Percentiles rank a stretch among this genome's conserved stretches.
Evolutionary conservation across 2,113 vertebrate genomes (phyloP).

Genomic region (Chionodraco myersi): DNA sequence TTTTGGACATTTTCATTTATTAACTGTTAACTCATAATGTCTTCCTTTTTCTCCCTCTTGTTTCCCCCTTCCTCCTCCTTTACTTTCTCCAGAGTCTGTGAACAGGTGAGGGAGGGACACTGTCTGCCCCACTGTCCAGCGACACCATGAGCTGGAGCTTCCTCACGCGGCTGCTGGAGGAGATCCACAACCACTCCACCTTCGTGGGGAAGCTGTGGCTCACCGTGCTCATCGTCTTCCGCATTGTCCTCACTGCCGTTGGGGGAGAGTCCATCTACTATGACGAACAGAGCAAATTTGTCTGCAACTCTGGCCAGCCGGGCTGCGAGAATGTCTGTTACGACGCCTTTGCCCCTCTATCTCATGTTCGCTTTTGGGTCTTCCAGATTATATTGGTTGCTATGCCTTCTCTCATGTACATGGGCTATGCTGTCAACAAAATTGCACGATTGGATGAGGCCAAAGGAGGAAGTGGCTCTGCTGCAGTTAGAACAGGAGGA

Average conservation of each 20-base stretch:
- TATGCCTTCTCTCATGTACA: conserved; percentile 94
- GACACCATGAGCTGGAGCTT: conserved; percentile 99
- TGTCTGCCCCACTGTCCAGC: conserved; percentile 85
- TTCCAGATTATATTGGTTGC: conserved; percentile 98
- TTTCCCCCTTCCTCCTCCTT: neutral
- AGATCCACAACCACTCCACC: conserved; percentile 99
- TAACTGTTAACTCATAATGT: neutral
- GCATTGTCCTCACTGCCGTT: conserved; percentile 96
- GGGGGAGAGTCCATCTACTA: conserved; percentile 99
- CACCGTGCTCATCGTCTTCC: conserved; percentile 95
- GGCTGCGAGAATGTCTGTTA: conserved; percentile 99
- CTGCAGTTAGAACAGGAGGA: conserved; percentile 68
- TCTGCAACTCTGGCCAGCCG: conserved; percentile 97
- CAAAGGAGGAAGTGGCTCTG: conserved; percentile 72
- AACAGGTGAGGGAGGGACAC: conserved; percentile 84
- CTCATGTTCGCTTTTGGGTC: conserved; percentile 97
- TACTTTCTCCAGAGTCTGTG: conserved; percentile 82
- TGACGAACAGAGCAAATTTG: conserved; percentile 98
- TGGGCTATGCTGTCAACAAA: conserved; percentile 96
- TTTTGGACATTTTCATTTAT: conserved; percentile 5
- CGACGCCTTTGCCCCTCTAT: conserved; percentile 95
- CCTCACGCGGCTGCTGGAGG: conserved; percentile 97
- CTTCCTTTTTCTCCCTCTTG: neutral
- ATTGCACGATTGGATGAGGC: conserved; percentile 92
- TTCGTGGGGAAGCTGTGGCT: conserved; percentile 99